These are phyloP conservation scores for Musca domestica DNA, from an alignment of 1,140 invertebrate species.

Conservation along the genomic window DNA sequence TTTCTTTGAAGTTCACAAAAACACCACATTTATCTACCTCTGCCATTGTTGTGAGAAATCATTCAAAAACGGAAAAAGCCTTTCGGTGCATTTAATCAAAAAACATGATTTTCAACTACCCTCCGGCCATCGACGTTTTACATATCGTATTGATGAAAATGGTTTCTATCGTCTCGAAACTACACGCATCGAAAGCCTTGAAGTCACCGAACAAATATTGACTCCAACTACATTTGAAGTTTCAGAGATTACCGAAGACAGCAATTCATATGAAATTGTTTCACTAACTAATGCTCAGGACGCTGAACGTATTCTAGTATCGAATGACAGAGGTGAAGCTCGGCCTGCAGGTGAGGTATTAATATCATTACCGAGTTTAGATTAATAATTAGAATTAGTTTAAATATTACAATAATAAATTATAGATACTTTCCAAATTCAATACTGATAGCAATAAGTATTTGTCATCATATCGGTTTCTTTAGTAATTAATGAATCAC, in stretches of 20 bases:
- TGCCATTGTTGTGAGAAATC: slow-evolving; percentile 81
- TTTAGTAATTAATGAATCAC: no score
- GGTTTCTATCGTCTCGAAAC: slow-evolving; percentile 73
- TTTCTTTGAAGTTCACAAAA: slow-evolving; percentile 45
- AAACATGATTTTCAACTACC: slow-evolving; percentile 77
- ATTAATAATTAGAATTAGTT: background rate
- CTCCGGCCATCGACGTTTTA: slow-evolving; percentile 79
- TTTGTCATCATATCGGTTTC: no score
- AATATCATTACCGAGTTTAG: slow-evolving; percentile 39
- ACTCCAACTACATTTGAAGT: slow-evolving; percentile 27
- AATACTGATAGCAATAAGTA: no score
- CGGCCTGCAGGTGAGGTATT: slow-evolving; percentile 41
- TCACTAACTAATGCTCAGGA: slow-evolving; percentile 35
- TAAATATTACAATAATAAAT: no score
- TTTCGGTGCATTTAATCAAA: slow-evolving; percentile 78
- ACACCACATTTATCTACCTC: slow-evolving; percentile 55
- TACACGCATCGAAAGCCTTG: slow-evolving; percentile 74
- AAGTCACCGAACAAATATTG: slow-evolving; percentile 66
- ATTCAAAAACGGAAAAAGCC: slow-evolving; percentile 64
- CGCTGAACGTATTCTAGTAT: slow-evolving; percentile 40
- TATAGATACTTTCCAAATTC: no score
- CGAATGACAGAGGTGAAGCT: slow-evolving; percentile 42
- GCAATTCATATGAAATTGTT: slow-evolving; percentile 39
- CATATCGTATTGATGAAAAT: slow-evolving; percentile 71
- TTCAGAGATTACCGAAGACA: slow-evolving; percentile 26